Evolutionary conservation across 1,140 invertebrate genomes (phyloP).

Genomic region (Formica exsecta): DNA sequence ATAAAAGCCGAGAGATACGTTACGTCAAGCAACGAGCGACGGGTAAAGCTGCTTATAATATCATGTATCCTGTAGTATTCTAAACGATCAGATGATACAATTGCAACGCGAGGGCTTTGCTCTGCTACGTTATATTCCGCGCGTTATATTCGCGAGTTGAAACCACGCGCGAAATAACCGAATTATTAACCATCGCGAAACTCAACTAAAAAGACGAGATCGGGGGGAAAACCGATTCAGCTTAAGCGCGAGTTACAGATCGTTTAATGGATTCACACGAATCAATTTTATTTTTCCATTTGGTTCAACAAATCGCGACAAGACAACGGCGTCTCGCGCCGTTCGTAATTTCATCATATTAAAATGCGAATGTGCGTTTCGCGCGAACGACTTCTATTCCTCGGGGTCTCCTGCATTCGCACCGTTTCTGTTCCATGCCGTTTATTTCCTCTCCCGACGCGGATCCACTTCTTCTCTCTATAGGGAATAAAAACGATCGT

Average conservation of each 20-base stretch:
- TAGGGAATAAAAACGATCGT: constrained; percentile 62
- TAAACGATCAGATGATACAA: neutral
- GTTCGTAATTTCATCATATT: constrained; percentile 15
- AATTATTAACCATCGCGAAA: neutral
- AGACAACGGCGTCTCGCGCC: neutral
- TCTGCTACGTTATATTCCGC: constrained; percentile 1
- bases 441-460: constrained; percentile 3
- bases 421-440: constrained; percentile 1
- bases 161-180: constrained; percentile 7
- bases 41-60: constrained; percentile 8
- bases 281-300: no score
- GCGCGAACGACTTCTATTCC: constrained; percentile 20
- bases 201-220: neutral
- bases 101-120: neutral
- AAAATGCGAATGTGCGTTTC: constrained; percentile 27
- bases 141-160: constrained; percentile 5
- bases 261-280: neutral
- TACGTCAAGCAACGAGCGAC: constrained; percentile 12
- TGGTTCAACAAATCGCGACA: constrained; percentile 9
- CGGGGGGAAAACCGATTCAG: neutral
- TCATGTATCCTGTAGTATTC: neutral
- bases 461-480: constrained; percentile 44
- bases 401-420: neutral
- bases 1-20: neutral
- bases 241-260: neutral